Evolutionary conservation across 2,888 invertebrate genomes (phyloP), one percentile per base, ranked within the genome.

Genomic region (Osedax fenrisi): DNA sequence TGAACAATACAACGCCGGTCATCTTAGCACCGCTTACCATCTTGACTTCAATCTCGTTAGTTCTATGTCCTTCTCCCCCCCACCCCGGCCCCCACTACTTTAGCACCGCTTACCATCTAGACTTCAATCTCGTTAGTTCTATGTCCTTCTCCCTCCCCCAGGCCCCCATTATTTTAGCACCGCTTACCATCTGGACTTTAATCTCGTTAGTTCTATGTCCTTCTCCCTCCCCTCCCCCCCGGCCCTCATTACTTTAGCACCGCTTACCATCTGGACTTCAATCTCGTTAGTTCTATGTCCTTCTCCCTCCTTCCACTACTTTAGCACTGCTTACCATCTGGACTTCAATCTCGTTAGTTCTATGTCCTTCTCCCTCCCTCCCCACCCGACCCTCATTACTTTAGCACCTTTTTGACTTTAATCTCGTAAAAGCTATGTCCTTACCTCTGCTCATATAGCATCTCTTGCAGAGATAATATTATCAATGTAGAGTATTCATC

Each of bases 1-100:
- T 13, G 94, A 95, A 78, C 95, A 97, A 82, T 98, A 96, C 83
- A 96, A 96, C 86, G 90, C 91, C 74, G 97, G 97, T 0, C 96
- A 97, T 86, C 88, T 98, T 78, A 91, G 94, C 0, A 96, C 95
- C 72, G 97, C 97, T 74, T 98, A 97, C 86, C 96, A 97, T 86
- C 87, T 98, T 77, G 97, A 98, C 85, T 94, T 95, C 81, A 92
- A 93, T 85, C 87, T 98, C 81, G 89, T 89, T 82, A 81, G 80
- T 71, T 3, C 26, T n/a, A n/a, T n/a, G n/a, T n/a, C n/a, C n/a
- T 22, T 23, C 64, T 13, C n/a, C n/a, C n/a, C n/a, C n/a, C n/a
- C 95, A 97, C 82, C 98, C 96, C 83, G 96, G 95, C 86, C 90
- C 91, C 74, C 97, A 97, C 0, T 96, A 97, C 86, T 88, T 98